Conservation (phyloP, 1,140 invertebrate species). For the Drosophila erecta region DNA sequence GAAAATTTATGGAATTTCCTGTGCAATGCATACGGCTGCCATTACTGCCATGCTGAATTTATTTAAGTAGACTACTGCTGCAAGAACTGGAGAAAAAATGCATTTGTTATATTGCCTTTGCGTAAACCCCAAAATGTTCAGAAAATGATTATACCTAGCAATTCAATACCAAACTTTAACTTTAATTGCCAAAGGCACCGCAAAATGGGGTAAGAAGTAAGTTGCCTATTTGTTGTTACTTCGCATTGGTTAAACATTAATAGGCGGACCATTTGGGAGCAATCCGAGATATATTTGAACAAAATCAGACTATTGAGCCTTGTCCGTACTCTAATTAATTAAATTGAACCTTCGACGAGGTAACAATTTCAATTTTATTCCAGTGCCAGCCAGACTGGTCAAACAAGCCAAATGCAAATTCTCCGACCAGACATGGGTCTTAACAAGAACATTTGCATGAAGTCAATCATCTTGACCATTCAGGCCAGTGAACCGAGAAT, state of each 20-base stretch:
- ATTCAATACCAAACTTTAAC: constrained; percentile 10
- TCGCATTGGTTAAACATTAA: constrained; percentile 44
- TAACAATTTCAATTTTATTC: constrained; percentile 11
- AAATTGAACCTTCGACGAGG: constrained; percentile 25
- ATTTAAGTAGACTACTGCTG: not conserved
- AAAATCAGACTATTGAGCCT: constrained; percentile 18
- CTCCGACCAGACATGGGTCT: constrained; percentile 26
- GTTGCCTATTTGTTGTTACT: constrained; percentile 46
- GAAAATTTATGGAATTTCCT: constrained; percentile 64
- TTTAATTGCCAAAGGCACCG: constrained; percentile 49
- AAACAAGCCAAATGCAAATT: constrained; percentile 39
- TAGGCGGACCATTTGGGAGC: constrained; percentile 1
- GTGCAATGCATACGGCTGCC: not conserved
- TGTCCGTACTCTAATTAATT: constrained; percentile 42
- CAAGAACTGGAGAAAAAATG: not conserved
- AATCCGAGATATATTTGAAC: constrained; percentile 17
- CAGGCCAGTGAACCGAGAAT: constrained; percentile 37
- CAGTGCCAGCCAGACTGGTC: constrained; percentile 8
- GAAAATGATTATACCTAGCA: too few species aligned
- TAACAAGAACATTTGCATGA: constrained; percentile 43
- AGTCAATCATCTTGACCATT: constrained; percentile 32
- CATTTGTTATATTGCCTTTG: not conserved
- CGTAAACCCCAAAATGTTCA: not conserved
- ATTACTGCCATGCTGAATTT: not conserved
- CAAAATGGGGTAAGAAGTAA: constrained; percentile 5